Base-by-base conservation (phyloP, 1,140 invertebrate species). In the Campodea augens region DNA sequence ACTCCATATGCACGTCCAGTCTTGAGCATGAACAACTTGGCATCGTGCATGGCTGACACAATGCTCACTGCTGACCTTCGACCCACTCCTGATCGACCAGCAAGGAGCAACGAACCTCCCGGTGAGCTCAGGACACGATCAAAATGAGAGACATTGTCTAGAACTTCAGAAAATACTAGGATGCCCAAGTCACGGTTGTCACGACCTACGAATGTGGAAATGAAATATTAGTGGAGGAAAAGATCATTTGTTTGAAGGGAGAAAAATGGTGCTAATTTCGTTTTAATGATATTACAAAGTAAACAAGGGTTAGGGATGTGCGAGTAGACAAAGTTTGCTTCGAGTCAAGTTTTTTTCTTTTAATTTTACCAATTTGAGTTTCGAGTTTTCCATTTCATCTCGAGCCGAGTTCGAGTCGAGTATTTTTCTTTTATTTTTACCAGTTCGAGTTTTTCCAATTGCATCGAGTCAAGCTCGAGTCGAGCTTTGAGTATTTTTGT, bases 71-170 rank as follows among this genome's bases (percentile, higher is more conserved):
- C 74, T 15, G 82, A 75, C 50, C 80, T 70, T 32, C 86, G 67
- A 7, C 88, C 83, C 38, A 79, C 72, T 4, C 88, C 89, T 36
- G 77, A 69, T 51, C 74, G 66, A 5, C 85, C 86, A 18, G 76
- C 64, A 40, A 92, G 56, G 7, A 93, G 58, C 22, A 88, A 52
- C 24, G 78, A 78, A 1, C 78, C 77, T 32, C 72, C 67, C 12
- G 70, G 65, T 22, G 62, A 59, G 20, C 71, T 70, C 4, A 85
- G 55, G 1, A 73, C 64, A 46, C 76, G 66, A 44, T 78, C 72
- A 37, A 81, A 63, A 45, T 66, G 62, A 0, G 76, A 68, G n/a
- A 74, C 71, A 44, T 72, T 61, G 22, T 74, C 62, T 2, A 82
- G 54, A 2, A 84, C 62, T 58, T 83, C 78, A 24, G 68, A 63